Evolutionary conservation across 2,797 vertebrate genomes (phyloP), one percentile per base, ranked within the genome.

Genomic region (Coregonus ussuriensis): DNA sequence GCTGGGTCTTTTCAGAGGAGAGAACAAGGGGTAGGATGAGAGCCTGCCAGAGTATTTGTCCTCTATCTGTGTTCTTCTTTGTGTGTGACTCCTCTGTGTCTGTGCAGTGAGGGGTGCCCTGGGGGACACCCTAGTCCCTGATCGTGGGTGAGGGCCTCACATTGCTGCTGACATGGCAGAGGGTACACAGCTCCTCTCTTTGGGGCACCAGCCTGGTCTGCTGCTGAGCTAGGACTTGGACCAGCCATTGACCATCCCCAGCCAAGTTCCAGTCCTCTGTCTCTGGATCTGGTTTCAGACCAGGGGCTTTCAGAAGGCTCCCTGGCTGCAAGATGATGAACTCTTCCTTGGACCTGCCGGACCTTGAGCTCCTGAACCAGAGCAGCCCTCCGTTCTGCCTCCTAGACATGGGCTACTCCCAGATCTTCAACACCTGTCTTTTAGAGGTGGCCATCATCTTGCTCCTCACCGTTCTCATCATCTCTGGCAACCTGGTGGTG

Each of bases 401-500:
- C 77, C 94, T 99, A 86, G 94, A 96, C 78, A 89, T 97, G 78
- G 95, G 95, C 88, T 98, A 96, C 91, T 94, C 96, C 74, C 95
- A 97, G 82, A 91, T 93, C 80, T 93, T 97, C 85, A 91, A 94
- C 88, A 95, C 97, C 91, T 99, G 98, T 92, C 92, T 98, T 59
- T 93, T 99, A 84, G 98, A 99, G 94, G 95, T 96, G 67, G 91
- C 96, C 0, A 85, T 98, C 84, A 97, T 99, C 77, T 94, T 98
- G 37, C 96, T 98, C 81, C 95, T 99, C 70, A 97, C 96, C 53
- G 93, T 96, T 82, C 95, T 99, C 76, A 99, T 99, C 83, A 97
- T 99, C 92, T 96, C 93, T 0, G 98, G 98, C 21, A 99, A 99
- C 91, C 88, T 99, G 76, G 94, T 99, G 79, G 98, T 99, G 78